A percentile compares a stretch with the other conserved stretches of the same genome.
phyloP scores from a whole-genome alignment of 2,797 vertebrate genomes.

The Urocyon cinereoargenteus region DNA sequence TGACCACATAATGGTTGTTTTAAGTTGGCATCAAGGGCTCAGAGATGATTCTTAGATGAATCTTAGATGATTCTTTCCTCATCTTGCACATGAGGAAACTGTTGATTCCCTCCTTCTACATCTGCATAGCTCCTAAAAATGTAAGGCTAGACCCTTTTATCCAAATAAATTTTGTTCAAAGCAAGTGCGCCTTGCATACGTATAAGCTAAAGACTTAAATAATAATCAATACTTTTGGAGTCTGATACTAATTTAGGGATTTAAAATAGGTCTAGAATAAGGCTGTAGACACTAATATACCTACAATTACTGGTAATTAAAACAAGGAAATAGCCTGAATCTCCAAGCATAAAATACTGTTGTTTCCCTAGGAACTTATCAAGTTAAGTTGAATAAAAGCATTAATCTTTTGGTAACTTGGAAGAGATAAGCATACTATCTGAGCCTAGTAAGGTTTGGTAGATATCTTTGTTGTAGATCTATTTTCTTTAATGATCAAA shows the following conservation, averaged over 20 bases:
- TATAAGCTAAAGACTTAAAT: not conserved
- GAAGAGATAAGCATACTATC: not conserved
- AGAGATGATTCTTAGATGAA: not conserved
- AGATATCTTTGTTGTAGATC: not conserved
- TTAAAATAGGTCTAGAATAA: not conserved
- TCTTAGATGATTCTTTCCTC: too few relatives aligned
- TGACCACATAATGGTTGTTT: not conserved
- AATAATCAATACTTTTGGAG: not conserved
- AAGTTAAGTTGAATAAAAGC: not conserved
- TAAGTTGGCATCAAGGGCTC: not conserved
- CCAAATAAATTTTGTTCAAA: conserved; percentile 14
- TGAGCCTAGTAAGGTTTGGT: not conserved
- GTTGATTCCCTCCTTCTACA: conserved; percentile 1
- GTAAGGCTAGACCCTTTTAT: not conserved
- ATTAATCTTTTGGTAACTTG: not conserved
- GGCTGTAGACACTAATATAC: not conserved
- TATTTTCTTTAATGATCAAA: conserved; percentile 20
- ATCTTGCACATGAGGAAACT: not conserved
- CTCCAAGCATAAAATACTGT: not conserved
- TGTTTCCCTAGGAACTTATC: not conserved
- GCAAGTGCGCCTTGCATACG: not conserved
- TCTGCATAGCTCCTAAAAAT: conserved; percentile 24
- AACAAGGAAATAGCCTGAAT: not conserved
- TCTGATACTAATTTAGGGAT: not conserved
- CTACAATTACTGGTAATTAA: conserved; percentile 16